These are phyloP conservation scores for Bufotes viridis DNA, from an alignment of 2,797 vertebrate species.

Conservation along the genomic window DNA sequence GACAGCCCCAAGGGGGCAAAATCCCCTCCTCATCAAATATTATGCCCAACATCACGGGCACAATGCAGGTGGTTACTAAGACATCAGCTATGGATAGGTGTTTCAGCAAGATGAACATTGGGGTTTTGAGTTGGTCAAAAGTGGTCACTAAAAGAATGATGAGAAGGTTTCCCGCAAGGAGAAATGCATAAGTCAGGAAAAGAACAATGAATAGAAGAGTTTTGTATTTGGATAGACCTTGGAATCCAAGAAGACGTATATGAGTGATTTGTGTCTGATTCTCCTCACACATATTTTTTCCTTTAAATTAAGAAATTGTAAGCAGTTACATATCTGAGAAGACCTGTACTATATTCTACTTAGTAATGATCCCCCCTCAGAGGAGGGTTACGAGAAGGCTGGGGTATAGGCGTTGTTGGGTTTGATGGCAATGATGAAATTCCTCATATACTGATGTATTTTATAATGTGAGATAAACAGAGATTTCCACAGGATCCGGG, in stretches of 20 bases:
- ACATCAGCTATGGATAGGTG: background rate
- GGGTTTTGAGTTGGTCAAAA: background rate
- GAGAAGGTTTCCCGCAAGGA: background rate
- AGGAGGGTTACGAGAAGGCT: background rate
- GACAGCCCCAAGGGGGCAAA: background rate
- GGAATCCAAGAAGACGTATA: background rate
- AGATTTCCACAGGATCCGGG: too few species aligned
- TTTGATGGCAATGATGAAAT: too few species aligned
- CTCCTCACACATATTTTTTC: background rate
- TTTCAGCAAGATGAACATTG: background rate
- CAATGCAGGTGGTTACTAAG: background rate
- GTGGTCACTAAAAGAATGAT: background rate
- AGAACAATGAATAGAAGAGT: background rate
- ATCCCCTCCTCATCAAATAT: background rate
- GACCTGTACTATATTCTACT: too few species aligned
- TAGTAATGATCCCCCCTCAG: background rate
- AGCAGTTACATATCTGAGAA: too few species aligned
- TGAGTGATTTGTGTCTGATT: background rate
- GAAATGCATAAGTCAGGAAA: background rate
- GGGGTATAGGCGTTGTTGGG: background rate
- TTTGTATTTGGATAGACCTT: background rate
- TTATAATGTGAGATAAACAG: too few species aligned
- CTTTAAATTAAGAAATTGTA: background rate
- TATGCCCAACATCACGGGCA: background rate
- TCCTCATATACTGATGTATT: too few species aligned